phyloP scores from a whole-genome alignment of 2,797 vertebrate species.

The Natrix natrix region DNA sequence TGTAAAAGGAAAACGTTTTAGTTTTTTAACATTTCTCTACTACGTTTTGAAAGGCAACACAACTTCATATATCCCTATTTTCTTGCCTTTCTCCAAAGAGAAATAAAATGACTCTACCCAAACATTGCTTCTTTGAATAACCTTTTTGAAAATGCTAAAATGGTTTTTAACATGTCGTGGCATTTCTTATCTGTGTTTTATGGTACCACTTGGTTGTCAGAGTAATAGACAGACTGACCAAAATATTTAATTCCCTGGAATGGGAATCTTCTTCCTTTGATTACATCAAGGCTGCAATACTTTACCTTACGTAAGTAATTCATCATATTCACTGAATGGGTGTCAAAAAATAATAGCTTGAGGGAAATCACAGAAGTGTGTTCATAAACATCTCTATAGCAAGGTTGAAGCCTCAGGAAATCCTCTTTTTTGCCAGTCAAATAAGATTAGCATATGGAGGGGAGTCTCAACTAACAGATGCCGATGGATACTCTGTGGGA shows the following conservation, averaged over 20 bases:
- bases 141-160: neutral
- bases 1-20: neutral
- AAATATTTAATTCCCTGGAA: conserved; percentile 41
- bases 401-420: neutral
- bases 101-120: neutral
- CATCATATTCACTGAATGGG: neutral
- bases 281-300: neutral
- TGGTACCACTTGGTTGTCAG: conserved; percentile 45
- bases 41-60: neutral
- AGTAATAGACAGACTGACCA: neutral
- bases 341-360: neutral
- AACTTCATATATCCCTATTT: neutral
- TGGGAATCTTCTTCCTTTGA: neutral
- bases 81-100: neutral
- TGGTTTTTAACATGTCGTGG: neutral
- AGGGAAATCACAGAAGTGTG: neutral
- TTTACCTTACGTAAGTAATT: neutral
- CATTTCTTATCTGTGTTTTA: conserved; percentile 19
- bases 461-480: neutral
- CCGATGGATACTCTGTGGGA: neutral
- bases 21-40: neutral
- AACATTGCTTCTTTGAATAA: neutral
- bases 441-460: neutral
- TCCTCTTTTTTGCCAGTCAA: neutral
- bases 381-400: neutral